A percentile compares a stretch with the other conserved stretches of the same genome.
Evolutionary conservation across 2,113 vertebrate genomes (phyloP).

Genomic region (Chaenogobius annularis): DNA sequence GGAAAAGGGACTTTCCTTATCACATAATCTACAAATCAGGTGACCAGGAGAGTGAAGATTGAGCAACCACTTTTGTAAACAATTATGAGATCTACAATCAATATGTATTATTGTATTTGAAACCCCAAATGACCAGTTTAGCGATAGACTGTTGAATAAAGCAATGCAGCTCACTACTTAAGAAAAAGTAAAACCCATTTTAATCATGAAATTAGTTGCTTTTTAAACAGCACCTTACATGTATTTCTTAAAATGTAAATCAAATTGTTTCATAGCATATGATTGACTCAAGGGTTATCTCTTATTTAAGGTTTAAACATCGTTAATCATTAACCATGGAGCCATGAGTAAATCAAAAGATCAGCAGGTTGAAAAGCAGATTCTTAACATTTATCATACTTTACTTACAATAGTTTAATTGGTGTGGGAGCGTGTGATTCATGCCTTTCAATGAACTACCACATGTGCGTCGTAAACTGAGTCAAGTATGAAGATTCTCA

Average conservation of each 20-base stretch:
- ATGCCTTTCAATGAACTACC: not conserved
- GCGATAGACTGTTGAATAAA: not conserved
- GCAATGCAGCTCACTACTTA: not conserved
- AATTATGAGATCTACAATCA: not conserved
- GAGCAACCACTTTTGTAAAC: not conserved
- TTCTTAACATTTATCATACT: not conserved
- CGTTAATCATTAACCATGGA: not conserved
- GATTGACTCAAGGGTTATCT: not conserved
- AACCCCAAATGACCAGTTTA: not conserved
- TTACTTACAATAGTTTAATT: not conserved
- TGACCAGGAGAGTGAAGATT: not conserved
- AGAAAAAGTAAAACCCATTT: not conserved
- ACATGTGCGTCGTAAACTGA: not conserved
- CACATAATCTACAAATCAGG: not conserved
- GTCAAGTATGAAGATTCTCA: not conserved
- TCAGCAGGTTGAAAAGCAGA: not conserved
- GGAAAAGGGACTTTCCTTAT: slow-evolving; percentile 1
- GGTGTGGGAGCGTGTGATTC: not conserved
- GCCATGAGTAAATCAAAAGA: not conserved
- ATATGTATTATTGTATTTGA: not conserved
- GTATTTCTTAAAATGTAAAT: no score
- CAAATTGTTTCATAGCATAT: not conserved
- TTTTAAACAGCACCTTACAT: no score
- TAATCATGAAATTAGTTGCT: not conserved
- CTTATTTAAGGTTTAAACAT: not conserved